Percentiles rank a stretch among this genome's conserved stretches.
Evolutionary conservation across 1,140 invertebrate genomes (phyloP).

Genomic region (roundworm (Caenorhabditis elegans)): DNA sequence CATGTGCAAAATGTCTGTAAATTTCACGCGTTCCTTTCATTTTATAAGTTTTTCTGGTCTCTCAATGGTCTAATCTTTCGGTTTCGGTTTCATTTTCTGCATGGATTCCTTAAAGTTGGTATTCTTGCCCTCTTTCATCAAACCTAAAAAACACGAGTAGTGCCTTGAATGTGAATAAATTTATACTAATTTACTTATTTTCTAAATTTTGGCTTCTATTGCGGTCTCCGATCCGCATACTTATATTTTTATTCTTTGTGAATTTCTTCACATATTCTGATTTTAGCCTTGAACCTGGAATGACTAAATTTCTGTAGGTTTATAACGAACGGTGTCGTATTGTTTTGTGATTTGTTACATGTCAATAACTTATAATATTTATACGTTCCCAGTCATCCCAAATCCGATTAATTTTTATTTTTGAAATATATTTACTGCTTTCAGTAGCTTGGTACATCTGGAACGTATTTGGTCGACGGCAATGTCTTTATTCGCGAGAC

Average conservation of each 20-base stretch:
- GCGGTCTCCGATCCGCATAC: too few species aligned
- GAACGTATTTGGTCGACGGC: slow-evolving; percentile 2
- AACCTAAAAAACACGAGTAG: too few species aligned
- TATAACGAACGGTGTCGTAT: not conserved
- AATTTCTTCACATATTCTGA: not conserved
- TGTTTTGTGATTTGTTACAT: not conserved
- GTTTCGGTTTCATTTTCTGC: too few species aligned
- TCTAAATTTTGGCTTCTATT: too few species aligned
- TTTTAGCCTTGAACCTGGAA: not conserved
- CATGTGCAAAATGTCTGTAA: too few species aligned
- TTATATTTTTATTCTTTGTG: not conserved
- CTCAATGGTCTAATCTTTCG: not conserved
- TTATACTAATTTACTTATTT: too few species aligned
- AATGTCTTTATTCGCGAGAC: not conserved
- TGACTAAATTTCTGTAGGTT: slow-evolving; percentile 17
- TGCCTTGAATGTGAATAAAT: too few species aligned
- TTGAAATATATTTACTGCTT: not conserved
- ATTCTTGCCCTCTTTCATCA: too few species aligned
- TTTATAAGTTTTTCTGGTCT: not conserved
- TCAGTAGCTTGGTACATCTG: slow-evolving; percentile 11
- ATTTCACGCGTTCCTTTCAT: not conserved
- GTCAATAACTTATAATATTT: not conserved
- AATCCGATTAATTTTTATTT: too few species aligned
- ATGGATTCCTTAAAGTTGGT: too few species aligned
- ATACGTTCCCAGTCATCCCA: not conserved